Percentiles rank a stretch among this genome's conserved stretches.
Conservation (phyloP, 2,888 invertebrate species). For the Lapara coniferarum region DNA sequence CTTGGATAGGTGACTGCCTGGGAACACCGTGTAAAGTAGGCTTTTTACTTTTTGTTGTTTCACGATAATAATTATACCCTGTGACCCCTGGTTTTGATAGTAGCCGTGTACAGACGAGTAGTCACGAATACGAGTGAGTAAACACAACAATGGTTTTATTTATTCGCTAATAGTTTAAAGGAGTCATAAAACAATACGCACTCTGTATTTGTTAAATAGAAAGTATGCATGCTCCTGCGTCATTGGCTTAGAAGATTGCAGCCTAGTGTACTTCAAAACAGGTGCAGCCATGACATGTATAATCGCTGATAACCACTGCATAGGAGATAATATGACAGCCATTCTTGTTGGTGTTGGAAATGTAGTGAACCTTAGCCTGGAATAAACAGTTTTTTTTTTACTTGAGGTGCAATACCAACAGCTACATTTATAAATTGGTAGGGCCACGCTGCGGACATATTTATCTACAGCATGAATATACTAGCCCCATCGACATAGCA, state of each 20-base stretch:
- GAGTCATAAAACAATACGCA: constrained; percentile 28
- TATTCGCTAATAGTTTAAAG: neutral
- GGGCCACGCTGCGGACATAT: too few species aligned
- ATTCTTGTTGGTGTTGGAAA: constrained; percentile 55
- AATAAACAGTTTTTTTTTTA: constrained; percentile 9
- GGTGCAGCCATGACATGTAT: constrained; percentile 49
- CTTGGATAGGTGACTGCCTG: constrained; percentile 78
- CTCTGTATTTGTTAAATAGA: constrained; percentile 42
- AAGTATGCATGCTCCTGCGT: constrained; percentile 32
- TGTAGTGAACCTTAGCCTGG: constrained; percentile 45
- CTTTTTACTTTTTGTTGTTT: neutral
- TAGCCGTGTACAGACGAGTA: too few species aligned
- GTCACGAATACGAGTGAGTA: too few species aligned
- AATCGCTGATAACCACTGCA: constrained; percentile 61
- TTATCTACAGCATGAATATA: too few species aligned
- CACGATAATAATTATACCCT: too few species aligned
- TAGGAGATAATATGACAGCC: constrained; percentile 50
- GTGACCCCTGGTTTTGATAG: too few species aligned
- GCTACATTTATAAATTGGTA: too few species aligned
- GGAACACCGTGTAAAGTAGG: constrained; percentile 34
- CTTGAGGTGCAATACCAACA: too few species aligned
- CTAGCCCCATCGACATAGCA: too few species aligned
- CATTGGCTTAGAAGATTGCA: constrained; percentile 46
- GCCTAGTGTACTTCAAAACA: constrained; percentile 49
- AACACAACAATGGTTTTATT: neutral